These are phyloP conservation scores for Mesaphorura yosii DNA, from an alignment of 1,140 invertebrate genomes.

Conservation along the genomic window DNA sequence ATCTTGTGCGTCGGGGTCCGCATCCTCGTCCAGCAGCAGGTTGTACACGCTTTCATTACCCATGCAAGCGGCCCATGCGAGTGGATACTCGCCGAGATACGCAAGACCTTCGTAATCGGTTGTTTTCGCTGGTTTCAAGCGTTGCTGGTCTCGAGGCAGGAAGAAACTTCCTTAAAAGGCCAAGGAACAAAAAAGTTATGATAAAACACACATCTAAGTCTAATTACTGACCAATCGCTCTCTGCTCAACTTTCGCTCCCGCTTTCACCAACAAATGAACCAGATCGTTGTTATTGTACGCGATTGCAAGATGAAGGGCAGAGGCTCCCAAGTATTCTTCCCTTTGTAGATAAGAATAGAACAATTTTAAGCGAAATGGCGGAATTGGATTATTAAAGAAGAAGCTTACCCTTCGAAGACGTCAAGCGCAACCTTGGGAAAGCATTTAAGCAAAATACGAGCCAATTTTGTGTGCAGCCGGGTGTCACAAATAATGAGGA, in stretches of 20 bases:
- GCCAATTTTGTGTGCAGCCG: slow-evolving; percentile 72
- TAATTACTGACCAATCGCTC: slow-evolving; percentile 2
- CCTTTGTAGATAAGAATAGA: too few species aligned
- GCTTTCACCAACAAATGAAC: slow-evolving; percentile 81
- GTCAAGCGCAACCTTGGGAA: slow-evolving; percentile 80
- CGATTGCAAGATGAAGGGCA: slow-evolving; percentile 88
- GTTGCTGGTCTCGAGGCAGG: slow-evolving; percentile 78
- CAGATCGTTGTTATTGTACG: slow-evolving; percentile 90
- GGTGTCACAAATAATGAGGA: slow-evolving; percentile 89
- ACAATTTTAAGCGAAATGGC: slow-evolving; percentile 23
- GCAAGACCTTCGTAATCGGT: slow-evolving; percentile 92
- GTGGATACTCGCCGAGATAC: slow-evolving; percentile 88
- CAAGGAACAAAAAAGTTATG: not conserved
- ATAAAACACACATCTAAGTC: not conserved
- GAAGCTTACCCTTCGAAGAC: slow-evolving; percentile 67
- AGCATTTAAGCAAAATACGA: slow-evolving; percentile 75
- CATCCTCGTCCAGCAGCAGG: slow-evolving; percentile 71
- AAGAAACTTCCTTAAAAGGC: slow-evolving; percentile 64
- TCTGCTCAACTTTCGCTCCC: slow-evolving; percentile 66
- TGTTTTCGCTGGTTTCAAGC: slow-evolving; percentile 52
- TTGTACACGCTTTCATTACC: slow-evolving; percentile 97
- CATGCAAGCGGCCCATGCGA: slow-evolving; percentile 93
- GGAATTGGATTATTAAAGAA: not conserved
- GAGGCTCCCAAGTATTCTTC: slow-evolving; percentile 83
- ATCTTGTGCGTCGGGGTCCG: slow-evolving; percentile 84